Evolutionary conservation across 1,140 invertebrate genomes (phyloP).

Genomic region (Neodiprion lecontei): DNA sequence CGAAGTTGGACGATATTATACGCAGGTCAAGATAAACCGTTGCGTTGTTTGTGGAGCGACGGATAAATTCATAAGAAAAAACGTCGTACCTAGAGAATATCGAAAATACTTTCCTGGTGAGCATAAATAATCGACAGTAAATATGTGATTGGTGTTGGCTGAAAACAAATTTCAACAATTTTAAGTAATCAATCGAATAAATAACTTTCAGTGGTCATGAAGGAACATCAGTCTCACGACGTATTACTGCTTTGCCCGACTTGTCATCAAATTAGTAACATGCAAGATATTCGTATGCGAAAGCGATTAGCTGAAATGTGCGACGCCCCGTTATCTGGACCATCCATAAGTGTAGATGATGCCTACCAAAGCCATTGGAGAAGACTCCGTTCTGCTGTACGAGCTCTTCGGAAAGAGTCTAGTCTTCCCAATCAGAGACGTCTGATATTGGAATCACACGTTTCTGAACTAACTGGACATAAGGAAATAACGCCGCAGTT

Average conservation of each 20-base stretch:
- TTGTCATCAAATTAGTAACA: constrained; percentile 79
- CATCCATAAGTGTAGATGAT: constrained; percentile 31
- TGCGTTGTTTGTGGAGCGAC: constrained; percentile 83
- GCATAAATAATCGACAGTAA: constrained; percentile 29
- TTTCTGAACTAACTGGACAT: constrained; percentile 60
- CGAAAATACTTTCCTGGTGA: constrained; percentile 80
- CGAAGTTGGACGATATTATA: constrained; percentile 76
- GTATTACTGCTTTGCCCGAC: constrained; percentile 76
- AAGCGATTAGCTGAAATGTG: constrained; percentile 68
- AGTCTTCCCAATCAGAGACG: constrained; percentile 65
- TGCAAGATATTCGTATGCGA: constrained; percentile 70
- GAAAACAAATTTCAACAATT: not conserved
- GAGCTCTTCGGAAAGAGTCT: constrained; percentile 65
- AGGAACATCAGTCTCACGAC: constrained; percentile 85
- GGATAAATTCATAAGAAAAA: constrained; percentile 79
- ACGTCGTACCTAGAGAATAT: constrained; percentile 85
- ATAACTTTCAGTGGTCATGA: constrained; percentile 69
- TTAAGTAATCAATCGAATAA: constrained; percentile 18
- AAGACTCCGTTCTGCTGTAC: constrained; percentile 72
- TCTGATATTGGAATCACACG: constrained; percentile 57
- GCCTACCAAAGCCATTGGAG: constrained; percentile 51
- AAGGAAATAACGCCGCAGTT: constrained; percentile 58
- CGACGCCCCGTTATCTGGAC: constrained; percentile 68
- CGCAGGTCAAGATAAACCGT: constrained; percentile 77
- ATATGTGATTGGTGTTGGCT: not conserved